Evolutionary conservation across 2,113 vertebrate genomes (phyloP).

Genomic region (Leptodactylus fuscus): DNA sequence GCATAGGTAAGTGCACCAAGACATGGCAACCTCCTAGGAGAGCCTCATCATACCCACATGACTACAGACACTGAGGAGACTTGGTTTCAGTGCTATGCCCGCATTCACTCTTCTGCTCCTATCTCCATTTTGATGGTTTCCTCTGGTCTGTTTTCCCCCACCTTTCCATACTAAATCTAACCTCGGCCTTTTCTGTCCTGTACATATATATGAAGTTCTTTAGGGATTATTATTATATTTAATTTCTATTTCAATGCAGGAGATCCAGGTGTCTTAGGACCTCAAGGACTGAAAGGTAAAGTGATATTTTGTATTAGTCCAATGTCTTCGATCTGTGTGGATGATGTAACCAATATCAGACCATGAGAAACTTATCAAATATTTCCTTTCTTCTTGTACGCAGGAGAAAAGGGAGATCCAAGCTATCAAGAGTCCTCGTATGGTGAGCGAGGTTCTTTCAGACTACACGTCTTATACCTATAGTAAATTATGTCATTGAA

Average conservation of each 20-base stretch:
- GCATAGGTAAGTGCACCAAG: background rate
- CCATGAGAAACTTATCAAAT: background rate
- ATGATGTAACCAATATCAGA: background rate
- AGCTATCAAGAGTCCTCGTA: background rate
- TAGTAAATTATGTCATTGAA: no score
- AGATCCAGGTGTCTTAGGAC: background rate
- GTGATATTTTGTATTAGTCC: no score
- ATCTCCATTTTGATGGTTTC: background rate
- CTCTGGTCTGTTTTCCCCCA: background rate
- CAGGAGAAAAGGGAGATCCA: constrained; percentile 4
- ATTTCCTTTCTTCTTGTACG: background rate
- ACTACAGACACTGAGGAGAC: no score
- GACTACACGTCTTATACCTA: no score
- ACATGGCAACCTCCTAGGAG: background rate
- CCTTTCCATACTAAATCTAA: background rate
- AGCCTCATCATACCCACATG: no score
- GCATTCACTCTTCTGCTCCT: background rate
- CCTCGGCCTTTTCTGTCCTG: background rate
- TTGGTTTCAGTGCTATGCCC: no score
- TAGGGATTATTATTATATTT: background rate
- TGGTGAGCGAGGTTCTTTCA: background rate
- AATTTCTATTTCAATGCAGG: background rate
- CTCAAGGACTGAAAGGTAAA: constrained; percentile 1
- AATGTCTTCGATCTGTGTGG: no score
- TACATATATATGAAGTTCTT: background rate